Conservation (phyloP, 2,797 vertebrate genomes). For the Pseudochaenichthys georgianus region DNA sequence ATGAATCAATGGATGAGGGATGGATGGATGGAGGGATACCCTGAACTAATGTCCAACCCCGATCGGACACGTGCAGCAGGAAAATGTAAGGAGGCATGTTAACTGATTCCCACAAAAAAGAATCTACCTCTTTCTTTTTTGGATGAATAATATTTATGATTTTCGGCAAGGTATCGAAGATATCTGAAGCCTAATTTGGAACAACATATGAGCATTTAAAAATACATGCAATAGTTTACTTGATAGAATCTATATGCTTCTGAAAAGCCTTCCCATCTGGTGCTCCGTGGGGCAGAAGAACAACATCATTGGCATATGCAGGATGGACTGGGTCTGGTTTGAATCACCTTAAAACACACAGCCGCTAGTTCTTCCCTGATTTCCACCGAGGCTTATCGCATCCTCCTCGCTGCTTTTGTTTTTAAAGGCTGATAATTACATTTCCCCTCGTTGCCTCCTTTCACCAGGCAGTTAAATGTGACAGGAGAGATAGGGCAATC, state of each 20-base stretch:
- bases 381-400: constrained; percentile 14
- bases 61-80: constrained; percentile 31
- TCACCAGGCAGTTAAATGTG: constrained; percentile 34
- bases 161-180: background rate
- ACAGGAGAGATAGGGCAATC: constrained; percentile 3
- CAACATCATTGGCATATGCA: constrained; percentile 11
- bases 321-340: constrained; percentile 46
- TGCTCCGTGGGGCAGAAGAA: background rate
- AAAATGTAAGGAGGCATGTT: constrained; percentile 35
- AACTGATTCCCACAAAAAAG: background rate
- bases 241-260: constrained; percentile 18
- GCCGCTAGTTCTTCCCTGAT: background rate
- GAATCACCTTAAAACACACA: constrained; percentile 48
- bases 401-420: constrained; percentile 40
- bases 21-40: constrained; percentile 38
- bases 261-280: constrained; percentile 35
- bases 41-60: constrained; percentile 33
- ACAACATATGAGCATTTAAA: background rate
- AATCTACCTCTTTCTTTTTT: constrained; percentile 9
- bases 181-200: constrained; percentile 5
- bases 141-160: constrained; percentile 3
- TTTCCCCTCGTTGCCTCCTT: constrained; percentile 35
- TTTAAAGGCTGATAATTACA: constrained; percentile 40
- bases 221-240: background rate
- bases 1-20: constrained; percentile 47